These are phyloP conservation scores for Edolisoma coerulescens DNA, from an alignment of 2,113 vertebrate species.

Conservation along the genomic window DNA sequence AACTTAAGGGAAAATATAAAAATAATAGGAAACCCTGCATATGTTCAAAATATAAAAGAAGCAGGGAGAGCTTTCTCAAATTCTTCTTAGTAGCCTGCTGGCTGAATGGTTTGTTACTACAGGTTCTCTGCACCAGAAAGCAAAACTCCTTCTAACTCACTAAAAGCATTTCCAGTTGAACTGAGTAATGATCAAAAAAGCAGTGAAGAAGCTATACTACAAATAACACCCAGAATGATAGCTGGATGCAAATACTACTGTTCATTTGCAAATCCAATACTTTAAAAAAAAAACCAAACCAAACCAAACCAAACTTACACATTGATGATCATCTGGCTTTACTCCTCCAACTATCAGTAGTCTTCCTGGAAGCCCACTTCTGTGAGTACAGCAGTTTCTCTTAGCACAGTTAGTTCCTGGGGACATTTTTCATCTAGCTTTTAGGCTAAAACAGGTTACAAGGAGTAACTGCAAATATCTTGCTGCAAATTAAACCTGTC, in stretches of 20 bases:
- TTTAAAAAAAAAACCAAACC: neutral
- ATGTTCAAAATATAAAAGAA: neutral
- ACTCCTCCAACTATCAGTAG: neutral
- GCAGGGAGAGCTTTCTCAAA: neutral
- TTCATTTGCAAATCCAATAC: neutral
- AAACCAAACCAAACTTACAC: neutral
- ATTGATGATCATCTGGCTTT: neutral
- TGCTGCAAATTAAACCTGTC: neutral
- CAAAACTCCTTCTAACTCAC: neutral
- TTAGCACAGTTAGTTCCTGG: neutral
- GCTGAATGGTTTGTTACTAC: neutral
- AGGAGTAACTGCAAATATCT: neutral
- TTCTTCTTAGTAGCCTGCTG: neutral
- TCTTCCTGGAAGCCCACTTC: neutral
- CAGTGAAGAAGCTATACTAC: neutral
- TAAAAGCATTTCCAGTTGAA: neutral
- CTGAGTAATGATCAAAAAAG: neutral
- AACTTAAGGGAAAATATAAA: neutral
- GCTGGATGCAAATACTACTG: neutral
- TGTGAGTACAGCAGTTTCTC: neutral
- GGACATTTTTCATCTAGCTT: neutral
- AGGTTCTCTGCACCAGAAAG: neutral
- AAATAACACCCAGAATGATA: neutral
- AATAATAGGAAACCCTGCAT: rapidly evolving
- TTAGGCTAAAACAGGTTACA: neutral